Percentiles rank a stretch among this genome's conserved stretches.
These are phyloP conservation scores for Pardosa pseudoannulata DNA, from an alignment of 2,888 invertebrate species.

Conservation along the genomic window DNA sequence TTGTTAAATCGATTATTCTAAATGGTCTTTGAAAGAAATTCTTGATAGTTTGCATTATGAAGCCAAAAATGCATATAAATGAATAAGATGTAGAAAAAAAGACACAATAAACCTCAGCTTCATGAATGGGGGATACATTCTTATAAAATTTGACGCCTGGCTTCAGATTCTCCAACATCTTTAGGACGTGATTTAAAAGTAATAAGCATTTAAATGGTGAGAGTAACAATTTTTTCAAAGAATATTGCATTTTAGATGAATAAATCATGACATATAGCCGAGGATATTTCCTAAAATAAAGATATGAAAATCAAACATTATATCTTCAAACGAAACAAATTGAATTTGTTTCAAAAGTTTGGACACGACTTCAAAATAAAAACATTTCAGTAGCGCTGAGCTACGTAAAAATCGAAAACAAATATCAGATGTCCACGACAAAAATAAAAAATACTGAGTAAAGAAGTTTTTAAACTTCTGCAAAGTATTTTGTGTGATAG, in stretches of 20 bases:
- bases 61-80: too few species aligned
- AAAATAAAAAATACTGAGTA: background rate
- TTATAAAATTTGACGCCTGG: too few species aligned
- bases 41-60: too few species aligned
- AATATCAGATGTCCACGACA: background rate
- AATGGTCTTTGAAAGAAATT: too few species aligned
- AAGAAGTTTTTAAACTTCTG: constrained; percentile 8
- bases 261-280: background rate
- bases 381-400: background rate
- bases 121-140: too few species aligned
- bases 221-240: too few species aligned
- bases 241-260: background rate
- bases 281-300: background rate
- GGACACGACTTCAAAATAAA: constrained; percentile 17
- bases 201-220: too few species aligned
- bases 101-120: too few species aligned
- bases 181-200: too few species aligned
- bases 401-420: background rate
- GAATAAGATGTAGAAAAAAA: too few species aligned
- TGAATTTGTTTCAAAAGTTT: constrained; percentile 15
- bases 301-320: constrained; percentile 14
- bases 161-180: too few species aligned
- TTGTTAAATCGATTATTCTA: too few species aligned
- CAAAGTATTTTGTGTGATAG: background rate
- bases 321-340: background rate